Evolutionary conservation across 2,888 invertebrate genomes (phyloP).

Genomic region (Phania funesta): DNA sequence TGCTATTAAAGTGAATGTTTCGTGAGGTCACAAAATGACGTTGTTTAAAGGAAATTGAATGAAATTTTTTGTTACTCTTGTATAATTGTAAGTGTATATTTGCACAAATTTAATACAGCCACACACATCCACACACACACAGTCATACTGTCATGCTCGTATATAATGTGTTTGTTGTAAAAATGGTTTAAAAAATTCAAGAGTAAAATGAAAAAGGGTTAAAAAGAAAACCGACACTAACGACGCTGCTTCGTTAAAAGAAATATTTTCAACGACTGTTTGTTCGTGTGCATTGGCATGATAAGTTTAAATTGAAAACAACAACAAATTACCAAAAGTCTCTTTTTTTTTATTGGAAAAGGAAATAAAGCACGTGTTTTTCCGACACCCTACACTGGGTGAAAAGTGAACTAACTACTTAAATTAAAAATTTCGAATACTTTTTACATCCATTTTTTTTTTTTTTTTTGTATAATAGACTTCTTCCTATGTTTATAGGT

Average conservation of each 20-base stretch:
- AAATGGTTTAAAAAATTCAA: constrained; percentile 41
- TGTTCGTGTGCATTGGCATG: constrained; percentile 5
- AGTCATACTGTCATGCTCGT: not conserved
- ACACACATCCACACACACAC: not conserved
- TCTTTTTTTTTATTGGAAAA: constrained; percentile 7
- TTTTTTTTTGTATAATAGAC: too few relatives aligned
- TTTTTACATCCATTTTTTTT: too few relatives aligned
- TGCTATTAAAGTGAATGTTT: constrained; percentile 57
- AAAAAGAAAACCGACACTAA: constrained; percentile 50
- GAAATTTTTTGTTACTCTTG: constrained; percentile 39
- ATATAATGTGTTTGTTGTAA: constrained; percentile 1
- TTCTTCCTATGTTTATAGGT: too few relatives aligned
- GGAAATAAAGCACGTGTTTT: constrained; percentile 60
- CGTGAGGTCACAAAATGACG: constrained; percentile 65
- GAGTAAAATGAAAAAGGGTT: constrained; percentile 40
- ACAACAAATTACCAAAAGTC: constrained; percentile 26
- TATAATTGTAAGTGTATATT: not conserved
- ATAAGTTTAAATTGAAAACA: constrained; percentile 29
- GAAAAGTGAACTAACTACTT: not conserved
- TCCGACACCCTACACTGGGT: constrained; percentile 12
- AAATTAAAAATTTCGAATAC: too few relatives aligned
- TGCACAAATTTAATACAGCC: not conserved
- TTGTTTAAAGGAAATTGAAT: constrained; percentile 61
- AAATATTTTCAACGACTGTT: constrained; percentile 47
- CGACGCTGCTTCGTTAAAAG: constrained; percentile 63